Base-by-base conservation (phyloP, 37 sponge, comb jelly and placozoan genomes). In the Chondrilla cf. caribensis region DNA sequence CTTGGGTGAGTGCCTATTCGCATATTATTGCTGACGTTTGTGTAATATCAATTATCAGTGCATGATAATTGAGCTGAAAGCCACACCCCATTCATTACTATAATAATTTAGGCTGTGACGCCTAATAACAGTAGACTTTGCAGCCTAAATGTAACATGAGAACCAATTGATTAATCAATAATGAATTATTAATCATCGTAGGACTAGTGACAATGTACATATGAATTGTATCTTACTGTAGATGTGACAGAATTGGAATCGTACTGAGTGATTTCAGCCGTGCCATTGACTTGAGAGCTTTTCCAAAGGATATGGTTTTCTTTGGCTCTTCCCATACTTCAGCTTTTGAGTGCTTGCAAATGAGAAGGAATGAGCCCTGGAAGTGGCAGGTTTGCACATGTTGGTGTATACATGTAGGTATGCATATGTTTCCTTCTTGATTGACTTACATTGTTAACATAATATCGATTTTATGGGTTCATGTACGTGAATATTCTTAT, bases 341-440 rank as follows among this genome's bases (percentile, higher is more conserved):
- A 43, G 24, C 38, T 37, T 73, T 73, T 73, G 76, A 73, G 25
- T 73, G 76, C 40, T n/a, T 39, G 44, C 76, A 73, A 25, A 73
- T 73, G 76, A 39, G 36, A 22, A 73, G 25, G 44, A 42, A 73
- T 40, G 76, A 73, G 24, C 41, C 43, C 1, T 73, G 76, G 76
- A 73, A 73, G 76, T 73, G 36, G 24, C 76, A 73, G 76, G 76
- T 73, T 41, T 32, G n/a, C 25, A 26, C 8, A 2, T n/a, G n/a
- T n/a, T n/a, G n/a, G n/a, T n/a, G n/a, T n/a, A n/a, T n/a, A n/a
- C n/a, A n/a, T n/a, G n/a, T n/a, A n/a, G n/a, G 2, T 2, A 59
- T 26, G 60, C 60, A 59, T 59, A 26, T n/a, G 7, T 26, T 59
- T 26, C 60, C 17, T 17, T 54, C 15, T 54, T 17, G 17, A 54